Evolutionary conservation across 2,888 invertebrate species (phyloP).

Genomic region (Quadroppia sp.): DNA sequence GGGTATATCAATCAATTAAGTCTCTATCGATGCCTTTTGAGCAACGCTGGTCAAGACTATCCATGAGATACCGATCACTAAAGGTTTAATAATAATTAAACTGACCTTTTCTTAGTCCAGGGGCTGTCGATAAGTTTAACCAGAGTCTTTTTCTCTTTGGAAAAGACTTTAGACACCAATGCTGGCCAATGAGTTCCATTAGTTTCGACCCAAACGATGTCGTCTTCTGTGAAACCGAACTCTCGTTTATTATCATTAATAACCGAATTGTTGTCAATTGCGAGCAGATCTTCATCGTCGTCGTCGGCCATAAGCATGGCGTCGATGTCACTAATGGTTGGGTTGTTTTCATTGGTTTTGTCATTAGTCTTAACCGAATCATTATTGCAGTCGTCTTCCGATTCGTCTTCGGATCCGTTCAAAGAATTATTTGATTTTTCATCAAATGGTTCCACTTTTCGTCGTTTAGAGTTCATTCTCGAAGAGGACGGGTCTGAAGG

Average conservation of each 20-base stretch:
- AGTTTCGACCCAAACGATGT: slow-evolving; percentile 43
- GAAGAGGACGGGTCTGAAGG: neutral
- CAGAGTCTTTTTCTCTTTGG: slow-evolving; percentile 35
- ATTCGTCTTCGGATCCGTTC: neutral
- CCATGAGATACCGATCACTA: no score
- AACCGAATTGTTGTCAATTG: slow-evolving; percentile 6
- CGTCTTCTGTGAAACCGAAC: slow-evolving; percentile 48
- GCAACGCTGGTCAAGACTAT: no score
- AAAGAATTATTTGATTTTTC: slow-evolving; percentile 6
- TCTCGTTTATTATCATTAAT: slow-evolving; percentile 11
- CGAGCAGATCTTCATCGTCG: slow-evolving; percentile 24
- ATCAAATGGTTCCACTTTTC: neutral
- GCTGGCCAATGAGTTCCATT: slow-evolving; percentile 42
- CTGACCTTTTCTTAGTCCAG: slow-evolving; percentile 35
- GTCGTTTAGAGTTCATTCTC: neutral
- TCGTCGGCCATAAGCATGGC: slow-evolving; percentile 15
- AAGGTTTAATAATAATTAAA: no score
- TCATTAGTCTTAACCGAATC: neutral
- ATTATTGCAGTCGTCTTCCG: slow-evolving; percentile 14
- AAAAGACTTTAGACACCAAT: slow-evolving; percentile 36
- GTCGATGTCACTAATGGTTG: slow-evolving; percentile 16
- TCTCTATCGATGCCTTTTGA: no score
- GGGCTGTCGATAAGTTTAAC: slow-evolving; percentile 41
- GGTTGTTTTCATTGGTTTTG: slow-evolving; percentile 30
- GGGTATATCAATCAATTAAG: no score